Evolutionary conservation across 2,888 invertebrate species (phyloP), one percentile per base, ranked within the genome.

Genomic region (Proisotoma minuta): DNA sequence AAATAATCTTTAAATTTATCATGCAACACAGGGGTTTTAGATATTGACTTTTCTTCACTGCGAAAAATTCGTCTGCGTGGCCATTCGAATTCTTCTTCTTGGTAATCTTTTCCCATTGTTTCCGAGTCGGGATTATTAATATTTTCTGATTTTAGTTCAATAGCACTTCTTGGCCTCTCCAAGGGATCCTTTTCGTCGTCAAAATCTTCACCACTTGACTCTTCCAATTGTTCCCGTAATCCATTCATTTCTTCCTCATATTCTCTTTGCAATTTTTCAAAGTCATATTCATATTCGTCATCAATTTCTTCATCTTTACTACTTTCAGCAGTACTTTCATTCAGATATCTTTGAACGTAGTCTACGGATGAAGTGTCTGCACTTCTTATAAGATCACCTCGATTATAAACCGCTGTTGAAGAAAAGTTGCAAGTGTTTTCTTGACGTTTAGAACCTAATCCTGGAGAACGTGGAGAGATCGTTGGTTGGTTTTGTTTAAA

Each of bases 181-280:
- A 84, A 82, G 70, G 85, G 82, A 73, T 87, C 86, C 29, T 83
- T 82, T 24, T 78, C 78, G 63, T 63, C 47, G 12, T 65, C 66
- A 15, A 67, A 20, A 57, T 61, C 34, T 49, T 49, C 49, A 59
- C 43, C 24, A 51, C 52, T 26, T 10, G 26, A 2, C 2, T 57
- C 59, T 62, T 28, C 62, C 66, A 10, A 20, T 34, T 34, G 34
- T 8, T 34, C 34, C 8, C 34, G 34, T 34, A 34, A 34, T 34
- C 8, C 34, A 8, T 15, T 8, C 34, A 34, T 20, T 28, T 65
- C 65, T 22, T 59, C 57, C 15, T 65, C 65, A 23, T 65, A 65
- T 40, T 65, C 65, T 29, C 48, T 20, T 26, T 60, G 63, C 23
- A 63, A 50, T 24, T 63, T 63, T 3, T 66, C 63, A 57, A 65